A percentile compares a stretch with the other conserved stretches of the same genome.
Conservation (phyloP, 2,797 vertebrate genomes). For the Enteromius treurensis region DNA sequence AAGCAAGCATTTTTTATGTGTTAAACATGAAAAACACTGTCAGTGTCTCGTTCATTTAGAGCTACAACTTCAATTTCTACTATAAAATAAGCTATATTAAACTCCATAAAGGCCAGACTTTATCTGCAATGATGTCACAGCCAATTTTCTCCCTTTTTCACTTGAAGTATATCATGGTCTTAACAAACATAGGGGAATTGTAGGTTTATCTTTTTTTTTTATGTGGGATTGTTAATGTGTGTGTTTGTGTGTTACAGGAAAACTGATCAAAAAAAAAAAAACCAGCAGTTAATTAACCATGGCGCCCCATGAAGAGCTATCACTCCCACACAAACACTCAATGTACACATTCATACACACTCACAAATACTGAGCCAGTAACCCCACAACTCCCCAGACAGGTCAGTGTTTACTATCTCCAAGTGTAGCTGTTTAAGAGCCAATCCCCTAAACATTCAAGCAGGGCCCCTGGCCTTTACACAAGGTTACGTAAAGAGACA, state of each 20-base stretch:
- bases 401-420: constrained; percentile 29
- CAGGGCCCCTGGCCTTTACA: constrained; percentile 32
- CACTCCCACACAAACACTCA: constrained; percentile 6
- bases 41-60: not conserved
- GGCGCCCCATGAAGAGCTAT: not conserved
- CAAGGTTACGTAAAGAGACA: constrained; percentile 42
- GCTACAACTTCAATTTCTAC: not conserved
- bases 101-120: not conserved
- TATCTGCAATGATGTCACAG: not conserved
- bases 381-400: constrained; percentile 19
- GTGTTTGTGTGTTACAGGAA: not conserved
- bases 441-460: constrained; percentile 11
- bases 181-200: not conserved
- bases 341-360: constrained; percentile 21
- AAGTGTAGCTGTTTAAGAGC: constrained; percentile 4
- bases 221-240: not conserved
- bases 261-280: constrained; percentile 6
- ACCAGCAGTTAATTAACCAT: constrained; percentile 29
- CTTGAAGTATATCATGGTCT: not conserved
- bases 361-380: constrained; percentile 16
- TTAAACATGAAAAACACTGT: not conserved
- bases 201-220: not conserved
- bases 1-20: not conserved
- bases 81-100: not conserved
- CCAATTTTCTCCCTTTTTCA: not conserved